Percentiles rank a stretch among this genome's conserved stretches.
Conservation (phyloP, 2,888 invertebrate species). For the Drosophila borealis region DNA sequence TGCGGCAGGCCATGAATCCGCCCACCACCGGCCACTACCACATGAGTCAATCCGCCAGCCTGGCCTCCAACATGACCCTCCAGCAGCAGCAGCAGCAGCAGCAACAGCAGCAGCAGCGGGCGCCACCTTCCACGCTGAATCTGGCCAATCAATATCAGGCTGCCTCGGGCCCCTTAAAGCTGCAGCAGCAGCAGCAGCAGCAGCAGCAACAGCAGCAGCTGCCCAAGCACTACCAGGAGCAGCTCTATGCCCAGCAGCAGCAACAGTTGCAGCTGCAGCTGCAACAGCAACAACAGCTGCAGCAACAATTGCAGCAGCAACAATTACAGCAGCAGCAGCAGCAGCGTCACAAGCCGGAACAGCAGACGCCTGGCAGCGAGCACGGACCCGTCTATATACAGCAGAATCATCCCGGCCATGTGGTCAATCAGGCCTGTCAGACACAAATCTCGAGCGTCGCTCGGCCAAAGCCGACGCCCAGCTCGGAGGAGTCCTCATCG, state of each 20-base stretch:
- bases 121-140: constrained; percentile 84
- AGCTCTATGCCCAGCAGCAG: constrained; percentile 66
- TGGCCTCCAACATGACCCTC: constrained; percentile 79
- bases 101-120: constrained; percentile 77
- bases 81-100: constrained; percentile 69
- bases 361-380: constrained; percentile 82
- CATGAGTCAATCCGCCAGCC: constrained; percentile 83
- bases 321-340: constrained; percentile 75
- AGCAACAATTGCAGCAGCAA: constrained; percentile 60
- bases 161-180: constrained; percentile 82
- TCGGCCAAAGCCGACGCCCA: constrained; percentile 81
- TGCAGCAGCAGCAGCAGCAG: constrained; percentile 65
- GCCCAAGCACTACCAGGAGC: constrained; percentile 71
- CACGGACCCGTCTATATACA: constrained; percentile 85
- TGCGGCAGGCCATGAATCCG: constrained; percentile 87
- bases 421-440: constrained; percentile 85
- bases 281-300: constrained; percentile 64
- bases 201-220: constrained; percentile 72
- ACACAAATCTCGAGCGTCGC: constrained; percentile 83
- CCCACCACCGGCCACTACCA: constrained; percentile 86
- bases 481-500: constrained; percentile 82
- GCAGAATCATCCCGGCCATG: constrained; percentile 85
- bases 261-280: constrained; percentile 48
- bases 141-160: constrained; percentile 84
- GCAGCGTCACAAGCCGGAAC: constrained; percentile 76